phyloP scores from a whole-genome alignment of 2,113 vertebrate genomes.

The Echinops telfairi region DNA sequence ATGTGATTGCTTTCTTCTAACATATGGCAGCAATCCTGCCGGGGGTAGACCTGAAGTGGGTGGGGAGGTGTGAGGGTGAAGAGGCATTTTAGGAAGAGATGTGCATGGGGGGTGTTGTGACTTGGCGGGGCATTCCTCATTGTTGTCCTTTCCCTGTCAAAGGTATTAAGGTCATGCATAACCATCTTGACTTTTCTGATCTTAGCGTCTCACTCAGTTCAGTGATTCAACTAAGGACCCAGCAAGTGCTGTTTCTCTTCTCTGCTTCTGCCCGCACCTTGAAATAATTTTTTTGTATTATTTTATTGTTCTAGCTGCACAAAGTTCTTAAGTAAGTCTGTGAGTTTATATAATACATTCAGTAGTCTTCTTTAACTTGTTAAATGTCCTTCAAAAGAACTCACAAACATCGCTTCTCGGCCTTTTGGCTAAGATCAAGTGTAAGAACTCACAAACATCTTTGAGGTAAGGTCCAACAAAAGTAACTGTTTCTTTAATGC shows the following conservation, averaged over 20 bases:
- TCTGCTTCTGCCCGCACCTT: neutral
- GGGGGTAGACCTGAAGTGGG: neutral
- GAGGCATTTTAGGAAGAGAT: neutral
- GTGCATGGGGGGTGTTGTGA: neutral
- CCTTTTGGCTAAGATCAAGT: too few relatives aligned
- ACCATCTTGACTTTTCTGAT: neutral
- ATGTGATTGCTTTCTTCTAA: slow-evolving; percentile 13
- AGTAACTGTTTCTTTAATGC: slow-evolving; percentile 72
- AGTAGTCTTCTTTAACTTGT: slow-evolving; percentile 14
- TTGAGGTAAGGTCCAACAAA: slow-evolving; percentile 10
- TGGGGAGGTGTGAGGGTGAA: neutral
- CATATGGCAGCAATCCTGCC: neutral
- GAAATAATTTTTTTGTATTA: neutral
- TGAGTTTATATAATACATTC: neutral
- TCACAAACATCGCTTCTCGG: slow-evolving; percentile 32
- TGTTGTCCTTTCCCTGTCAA: neutral
- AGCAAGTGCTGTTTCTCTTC: neutral
- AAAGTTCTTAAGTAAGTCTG: neutral
- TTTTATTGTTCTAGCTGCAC: neutral
- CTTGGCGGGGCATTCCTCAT: neutral
- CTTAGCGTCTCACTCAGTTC: neutral
- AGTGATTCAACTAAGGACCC: neutral
- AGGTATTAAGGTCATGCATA: neutral
- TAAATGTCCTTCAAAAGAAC: slow-evolving; percentile 38
- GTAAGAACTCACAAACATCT: slow-evolving; percentile 22